Conservation (phyloP, 2,888 invertebrate genomes). For the Andrena fulva region DNA sequence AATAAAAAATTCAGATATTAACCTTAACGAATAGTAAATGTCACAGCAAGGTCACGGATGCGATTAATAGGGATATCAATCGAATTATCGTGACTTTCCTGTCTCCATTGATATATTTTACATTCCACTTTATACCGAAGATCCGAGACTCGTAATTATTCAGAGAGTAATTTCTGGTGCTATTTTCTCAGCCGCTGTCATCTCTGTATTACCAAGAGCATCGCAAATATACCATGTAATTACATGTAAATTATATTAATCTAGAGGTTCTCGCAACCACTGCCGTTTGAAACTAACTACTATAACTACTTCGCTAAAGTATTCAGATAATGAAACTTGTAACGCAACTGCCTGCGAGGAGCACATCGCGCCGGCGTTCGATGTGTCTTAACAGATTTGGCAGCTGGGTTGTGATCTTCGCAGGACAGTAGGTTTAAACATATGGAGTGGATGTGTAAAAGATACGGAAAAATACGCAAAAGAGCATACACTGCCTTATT, state of each 20-base stretch:
- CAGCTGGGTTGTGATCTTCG: conserved; percentile 35
- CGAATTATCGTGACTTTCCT: conserved; percentile 54
- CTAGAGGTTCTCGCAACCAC: conserved; percentile 73
- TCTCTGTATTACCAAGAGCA: conserved; percentile 67
- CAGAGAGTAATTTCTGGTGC: conserved; percentile 66
- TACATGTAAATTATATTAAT: conserved; percentile 61
- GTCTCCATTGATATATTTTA: conserved; percentile 47
- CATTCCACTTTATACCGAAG: conserved; percentile 64
- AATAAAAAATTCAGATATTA: conserved; percentile 38
- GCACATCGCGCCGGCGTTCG: conserved; percentile 10
- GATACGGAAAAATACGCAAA: conserved; percentile 65
- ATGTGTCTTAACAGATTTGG: conserved; percentile 5
- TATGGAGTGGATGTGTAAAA: conserved; percentile 48
- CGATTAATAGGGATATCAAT: conserved; percentile 52
- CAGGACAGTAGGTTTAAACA: conserved; percentile 46
- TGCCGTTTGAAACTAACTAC: conserved; percentile 71
- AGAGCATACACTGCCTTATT: conserved; percentile 83
- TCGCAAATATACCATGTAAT: conserved; percentile 49
- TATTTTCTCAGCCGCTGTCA: conserved; percentile 65
- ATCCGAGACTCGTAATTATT: conserved; percentile 40
- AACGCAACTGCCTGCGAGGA: conserved; percentile 51
- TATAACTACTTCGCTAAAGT: conserved; percentile 57
- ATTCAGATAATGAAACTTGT: conserved; percentile 51
- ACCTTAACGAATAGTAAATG: conserved; percentile 33
- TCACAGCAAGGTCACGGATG: conserved; percentile 49